Base-by-base conservation (phyloP, 1,140 invertebrate species). In the Plodia interpunctella region DNA sequence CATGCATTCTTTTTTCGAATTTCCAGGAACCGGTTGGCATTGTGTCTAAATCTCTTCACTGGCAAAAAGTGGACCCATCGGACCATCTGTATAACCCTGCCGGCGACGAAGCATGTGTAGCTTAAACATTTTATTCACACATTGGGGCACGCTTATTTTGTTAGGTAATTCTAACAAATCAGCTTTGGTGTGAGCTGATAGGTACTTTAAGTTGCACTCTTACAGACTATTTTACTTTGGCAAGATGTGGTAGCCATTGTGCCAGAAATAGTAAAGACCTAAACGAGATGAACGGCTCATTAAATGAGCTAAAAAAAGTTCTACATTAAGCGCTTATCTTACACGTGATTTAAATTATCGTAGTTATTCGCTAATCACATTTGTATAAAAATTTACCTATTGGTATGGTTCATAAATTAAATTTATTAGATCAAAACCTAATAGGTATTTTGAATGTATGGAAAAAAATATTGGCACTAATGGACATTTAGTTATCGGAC, bases 21-120 rank as follows among this genome's bases (percentile, higher is more conserved):
- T 88, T 87, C 11, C 78, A 90, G 89, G 72, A 81, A 57, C 83
- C 87, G 10, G 84, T 88, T 30, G 73, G 73, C 11, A 87, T 87
- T 49, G 75, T 82, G 60, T 87, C 87, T 2, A 89, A 90, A 64
- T 66, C 63, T n/a, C 65, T 88, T 11, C 73, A 78, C 6, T 90
- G 87, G 87, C 66, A 85, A 68, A 90, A 87, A 65, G 62, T 88
- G 25, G 70, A 83, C 38, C 78, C 87, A 2, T 82, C 83, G 0
- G 89, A 90, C 61, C 87, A 89, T 8, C 76, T 90, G 0, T 89
- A 78, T 71, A 77, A 80, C 44, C 73, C 78, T 0, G 74, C 70
- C 5, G 73, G 68, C n/a, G 60, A 73, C n/a, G 66, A 68, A 30
- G 70, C 70, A 15, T 68, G 61, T 49, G 57, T 51, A 11, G 69